Percentiles rank a stretch among this genome's conserved stretches.
phyloP scores from a whole-genome alignment of 37 sponge, comb jelly and placozoan genomes.

The Theonella swinhoei region DNA sequence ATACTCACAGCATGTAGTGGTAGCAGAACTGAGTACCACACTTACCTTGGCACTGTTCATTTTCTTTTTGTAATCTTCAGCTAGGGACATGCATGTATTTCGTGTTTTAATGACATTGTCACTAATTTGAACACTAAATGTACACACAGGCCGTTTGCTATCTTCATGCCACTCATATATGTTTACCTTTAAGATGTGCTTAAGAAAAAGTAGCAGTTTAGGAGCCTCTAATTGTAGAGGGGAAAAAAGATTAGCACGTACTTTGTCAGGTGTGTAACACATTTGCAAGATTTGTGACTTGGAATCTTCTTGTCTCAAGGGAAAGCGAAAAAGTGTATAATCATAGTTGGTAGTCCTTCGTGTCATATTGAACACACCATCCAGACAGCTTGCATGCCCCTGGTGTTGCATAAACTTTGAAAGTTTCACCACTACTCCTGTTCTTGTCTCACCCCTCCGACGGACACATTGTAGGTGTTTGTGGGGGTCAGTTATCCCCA shows the following conservation, averaged over 20 bases:
- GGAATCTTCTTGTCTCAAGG: constrained; percentile 44
- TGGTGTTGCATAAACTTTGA: constrained; percentile 21
- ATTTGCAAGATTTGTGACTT: constrained; percentile 46
- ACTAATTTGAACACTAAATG: constrained; percentile 9
- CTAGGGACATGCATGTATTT: neutral
- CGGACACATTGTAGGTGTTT: neutral
- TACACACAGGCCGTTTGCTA: neutral
- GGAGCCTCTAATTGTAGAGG: constrained; percentile 57
- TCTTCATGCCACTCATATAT: constrained; percentile 28
- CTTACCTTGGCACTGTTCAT: neutral
- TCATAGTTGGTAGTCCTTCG: constrained; percentile 7
- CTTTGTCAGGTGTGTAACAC: constrained; percentile 30
- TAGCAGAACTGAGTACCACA: constrained; percentile 4
- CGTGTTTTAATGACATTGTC: neutral
- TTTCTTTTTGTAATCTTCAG: neutral
- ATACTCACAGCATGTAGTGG: neutral
- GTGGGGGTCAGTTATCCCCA: constrained; percentile 69
- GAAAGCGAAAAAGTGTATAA: constrained; percentile 81
- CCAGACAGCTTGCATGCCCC: constrained; percentile 40
- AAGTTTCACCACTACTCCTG: constrained; percentile 18
- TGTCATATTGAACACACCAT: constrained; percentile 33
- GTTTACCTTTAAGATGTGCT: constrained; percentile 38
- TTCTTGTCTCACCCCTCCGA: neutral
- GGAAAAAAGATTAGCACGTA: constrained; percentile 25
- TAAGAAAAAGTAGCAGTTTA: constrained; percentile 65